Evolutionary conservation across 2,888 invertebrate species (phyloP), one percentile per base, ranked within the genome.

Genomic region (Onchidella celtica): DNA sequence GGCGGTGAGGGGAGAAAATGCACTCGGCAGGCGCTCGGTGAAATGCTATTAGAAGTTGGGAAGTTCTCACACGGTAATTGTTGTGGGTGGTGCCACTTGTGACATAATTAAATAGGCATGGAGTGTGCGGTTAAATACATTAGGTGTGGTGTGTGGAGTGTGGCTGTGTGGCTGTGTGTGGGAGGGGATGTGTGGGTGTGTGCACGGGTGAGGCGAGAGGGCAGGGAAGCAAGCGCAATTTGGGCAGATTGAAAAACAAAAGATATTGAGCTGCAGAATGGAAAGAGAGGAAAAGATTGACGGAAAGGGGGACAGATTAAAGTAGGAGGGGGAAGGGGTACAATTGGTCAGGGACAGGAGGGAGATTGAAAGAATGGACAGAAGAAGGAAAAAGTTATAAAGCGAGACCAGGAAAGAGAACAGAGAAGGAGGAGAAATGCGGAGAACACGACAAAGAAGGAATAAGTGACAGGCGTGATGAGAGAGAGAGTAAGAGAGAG

Each of bases 51-150:
- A 38, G 3, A 29, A 29, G 27, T 34, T 63, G 74, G 38, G 38
- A 74, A 36, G 24, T 24, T 63, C 29, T 74, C 36, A 29, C 61
- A 3, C 9, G n/a, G 63, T 61, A 40, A 74, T 74, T 74, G 74
- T 74, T 74, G 61, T 63, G 63, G 36, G 38, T 63, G 3, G 40
- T 40, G 27, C 29, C 61, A 40, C 24, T 47, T 27, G 63, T 17
- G 40, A 27, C 63, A 38, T 74, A 74, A 74, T 74, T 57, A 72
- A 72, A 72, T 59, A 34, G 34, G 59, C 11, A 29, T 59, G 24
- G 32, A 34, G 34, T 69, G 47, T 29, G 24, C 69, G 2, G 69
- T 47, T 69, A 69, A 69, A 38, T 69, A 24, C 14, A 38, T 69
- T 69, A 27, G 40, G 32, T 66, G 34, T 66, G 66, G 9, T 14